These are phyloP conservation scores for Epiblema foenella DNA, from an alignment of 2,888 invertebrate species.

Conservation along the genomic window DNA sequence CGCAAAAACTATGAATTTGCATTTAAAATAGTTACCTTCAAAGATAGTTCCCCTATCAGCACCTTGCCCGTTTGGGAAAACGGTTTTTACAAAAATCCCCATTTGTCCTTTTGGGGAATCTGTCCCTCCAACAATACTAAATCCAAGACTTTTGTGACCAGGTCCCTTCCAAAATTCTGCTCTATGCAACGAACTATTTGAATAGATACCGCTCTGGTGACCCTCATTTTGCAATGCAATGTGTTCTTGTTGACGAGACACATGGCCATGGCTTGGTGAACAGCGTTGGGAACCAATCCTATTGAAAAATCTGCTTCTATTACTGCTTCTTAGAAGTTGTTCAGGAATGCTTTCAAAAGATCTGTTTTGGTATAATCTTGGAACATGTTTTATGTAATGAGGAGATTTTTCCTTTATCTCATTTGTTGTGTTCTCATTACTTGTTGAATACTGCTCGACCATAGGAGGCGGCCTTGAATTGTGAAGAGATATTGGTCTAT, in stretches of 20 bases:
- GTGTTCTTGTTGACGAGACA: slow-evolving; percentile 71
- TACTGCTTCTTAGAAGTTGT: slow-evolving; percentile 73
- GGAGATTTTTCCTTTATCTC: slow-evolving; percentile 77
- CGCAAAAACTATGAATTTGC: neutral
- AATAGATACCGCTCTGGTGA: slow-evolving; percentile 65
- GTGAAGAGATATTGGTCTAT: slow-evolving; percentile 79
- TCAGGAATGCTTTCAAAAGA: slow-evolving; percentile 82
- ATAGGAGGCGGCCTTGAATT: slow-evolving; percentile 66
- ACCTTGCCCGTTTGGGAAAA: slow-evolving; percentile 94
- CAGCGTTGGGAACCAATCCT: slow-evolving; percentile 79
- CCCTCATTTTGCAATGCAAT: slow-evolving; percentile 59
- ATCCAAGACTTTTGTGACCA: slow-evolving; percentile 93
- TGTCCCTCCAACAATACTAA: slow-evolving; percentile 95
- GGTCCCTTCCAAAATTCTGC: slow-evolving; percentile 92
- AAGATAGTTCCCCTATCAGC: slow-evolving; percentile 92
- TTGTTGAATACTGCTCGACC: slow-evolving; percentile 59
- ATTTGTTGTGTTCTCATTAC: slow-evolving; percentile 69
- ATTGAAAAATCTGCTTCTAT: slow-evolving; percentile 76
- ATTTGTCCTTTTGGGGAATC: slow-evolving; percentile 95
- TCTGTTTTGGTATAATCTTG: slow-evolving; percentile 77
- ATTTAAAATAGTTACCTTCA: slow-evolving; percentile 87
- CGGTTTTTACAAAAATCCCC: slow-evolving; percentile 95
- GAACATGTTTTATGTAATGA: slow-evolving; percentile 77
- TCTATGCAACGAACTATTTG: slow-evolving; percentile 71
- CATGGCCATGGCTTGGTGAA: slow-evolving; percentile 66